A percentile compares a stretch with the other conserved stretches of the same genome.
Evolutionary conservation across 2,797 vertebrate species (phyloP).

Genomic region (Hybognathus amarus): DNA sequence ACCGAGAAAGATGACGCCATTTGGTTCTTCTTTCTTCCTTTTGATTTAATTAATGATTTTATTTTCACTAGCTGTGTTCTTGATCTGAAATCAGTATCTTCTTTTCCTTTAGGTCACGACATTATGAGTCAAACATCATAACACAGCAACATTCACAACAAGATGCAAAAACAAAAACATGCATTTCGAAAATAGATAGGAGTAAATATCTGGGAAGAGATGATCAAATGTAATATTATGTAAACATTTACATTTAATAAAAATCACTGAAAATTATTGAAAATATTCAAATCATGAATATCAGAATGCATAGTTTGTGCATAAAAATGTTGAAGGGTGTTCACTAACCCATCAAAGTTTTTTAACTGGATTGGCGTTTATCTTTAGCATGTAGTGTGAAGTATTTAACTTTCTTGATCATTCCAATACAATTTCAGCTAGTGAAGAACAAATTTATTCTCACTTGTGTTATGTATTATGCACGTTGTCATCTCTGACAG

Average conservation of each 20-base stretch:
- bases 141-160: too few relatives aligned
- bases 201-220: background rate
- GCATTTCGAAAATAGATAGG: background rate
- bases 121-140: background rate
- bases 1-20: background rate
- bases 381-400: background rate
- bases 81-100: background rate
- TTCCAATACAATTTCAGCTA: background rate
- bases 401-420: background rate
- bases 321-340: background rate
- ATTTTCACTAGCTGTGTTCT: background rate
- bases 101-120: background rate
- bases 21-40: background rate
- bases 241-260: too few relatives aligned
- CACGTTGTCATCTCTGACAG: background rate
- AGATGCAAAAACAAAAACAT: background rate
- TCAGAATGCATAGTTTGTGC: background rate
- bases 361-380: background rate
- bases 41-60: background rate
- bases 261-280: too few relatives aligned
- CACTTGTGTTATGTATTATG: background rate
- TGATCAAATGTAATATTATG: too few relatives aligned
- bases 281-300: background rate
- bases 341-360: background rate
- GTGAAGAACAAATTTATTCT: background rate